Percentiles rank a stretch among this genome's conserved stretches.
phyloP scores from a whole-genome alignment of 2,888 invertebrate species.

The Noctua janthina region DNA sequence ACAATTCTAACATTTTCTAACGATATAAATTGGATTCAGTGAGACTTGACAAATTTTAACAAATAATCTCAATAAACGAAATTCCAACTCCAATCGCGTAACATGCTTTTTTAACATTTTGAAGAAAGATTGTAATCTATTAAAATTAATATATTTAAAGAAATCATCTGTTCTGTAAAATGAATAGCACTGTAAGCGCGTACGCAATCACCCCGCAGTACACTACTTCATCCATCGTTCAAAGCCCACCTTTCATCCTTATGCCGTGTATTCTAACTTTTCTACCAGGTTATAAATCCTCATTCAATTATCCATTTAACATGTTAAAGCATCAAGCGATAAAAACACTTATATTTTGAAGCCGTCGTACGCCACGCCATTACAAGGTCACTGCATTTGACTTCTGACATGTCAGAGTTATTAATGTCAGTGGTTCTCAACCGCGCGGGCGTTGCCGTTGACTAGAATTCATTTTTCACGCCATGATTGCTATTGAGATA shows the following conservation, averaged over 20 bases:
- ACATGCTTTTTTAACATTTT: neutral
- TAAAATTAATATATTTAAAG: no score
- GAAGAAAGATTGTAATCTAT: neutral
- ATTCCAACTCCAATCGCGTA: neutral
- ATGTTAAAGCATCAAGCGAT: constrained; percentile 6
- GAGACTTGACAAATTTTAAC: neutral
- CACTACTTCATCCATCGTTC: neutral
- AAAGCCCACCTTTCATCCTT: neutral
- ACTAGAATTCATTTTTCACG: constrained; percentile 20
- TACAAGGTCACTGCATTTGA: constrained; percentile 55
- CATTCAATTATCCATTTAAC: constrained; percentile 36
- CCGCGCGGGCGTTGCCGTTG: neutral
- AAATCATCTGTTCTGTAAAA: no score
- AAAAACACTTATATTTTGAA: constrained; percentile 6
- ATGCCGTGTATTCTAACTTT: neutral
- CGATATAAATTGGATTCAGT: neutral
- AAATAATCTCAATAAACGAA: no score
- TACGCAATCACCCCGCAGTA: no score
- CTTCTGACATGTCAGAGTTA: constrained; percentile 28
- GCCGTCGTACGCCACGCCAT: neutral
- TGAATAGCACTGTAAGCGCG: no score
- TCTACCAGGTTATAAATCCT: neutral
- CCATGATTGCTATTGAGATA: constrained; percentile 8
- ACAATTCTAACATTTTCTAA: neutral
- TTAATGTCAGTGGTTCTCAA: constrained; percentile 36